phyloP scores from a whole-genome alignment of 2,888 invertebrate genomes.

The Caenorhabditis sp. region DNA sequence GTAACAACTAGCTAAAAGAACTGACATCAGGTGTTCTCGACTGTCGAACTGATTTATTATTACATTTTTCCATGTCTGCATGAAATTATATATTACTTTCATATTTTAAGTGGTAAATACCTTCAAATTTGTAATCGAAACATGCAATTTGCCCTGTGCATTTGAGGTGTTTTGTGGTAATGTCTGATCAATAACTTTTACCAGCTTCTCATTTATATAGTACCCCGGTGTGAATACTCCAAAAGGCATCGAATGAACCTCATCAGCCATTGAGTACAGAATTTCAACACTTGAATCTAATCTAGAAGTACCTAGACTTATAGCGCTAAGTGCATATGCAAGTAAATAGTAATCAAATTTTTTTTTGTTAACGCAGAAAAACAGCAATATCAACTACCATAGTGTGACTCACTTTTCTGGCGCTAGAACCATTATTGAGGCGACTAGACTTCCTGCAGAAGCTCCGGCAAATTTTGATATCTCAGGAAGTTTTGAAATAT shows the following conservation, averaged over 20 bases:
- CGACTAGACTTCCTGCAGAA: constrained; percentile 65
- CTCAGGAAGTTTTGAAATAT: constrained; percentile 29
- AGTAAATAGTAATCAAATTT: too few relatives aligned
- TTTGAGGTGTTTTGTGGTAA: constrained; percentile 53
- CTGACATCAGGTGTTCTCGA: constrained; percentile 65
- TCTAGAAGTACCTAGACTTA: too few relatives aligned
- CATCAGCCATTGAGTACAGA: constrained; percentile 66
- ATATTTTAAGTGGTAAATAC: not conserved
- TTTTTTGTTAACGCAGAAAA: too few relatives aligned
- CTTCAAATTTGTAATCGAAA: constrained; percentile 47
- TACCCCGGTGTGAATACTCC: constrained; percentile 70
- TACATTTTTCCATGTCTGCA: constrained; percentile 56
- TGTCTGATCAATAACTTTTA: constrained; percentile 31
- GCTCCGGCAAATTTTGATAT: constrained; percentile 59
- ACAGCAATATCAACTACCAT: too few relatives aligned
- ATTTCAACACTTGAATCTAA: constrained; percentile 51
- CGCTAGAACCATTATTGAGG: constrained; percentile 52
- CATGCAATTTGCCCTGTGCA: constrained; percentile 48
- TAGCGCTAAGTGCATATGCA: too few relatives aligned
- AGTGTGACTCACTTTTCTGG: constrained; percentile 53
- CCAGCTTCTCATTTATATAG: constrained; percentile 40
- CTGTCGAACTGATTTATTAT: constrained; percentile 52
- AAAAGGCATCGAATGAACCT: constrained; percentile 57
- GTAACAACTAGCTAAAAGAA: constrained; percentile 79
- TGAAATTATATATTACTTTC: not conserved